Evolutionary conservation across 2,888 invertebrate species (phyloP).

Genomic region (Listrodromus nycthemerus): DNA sequence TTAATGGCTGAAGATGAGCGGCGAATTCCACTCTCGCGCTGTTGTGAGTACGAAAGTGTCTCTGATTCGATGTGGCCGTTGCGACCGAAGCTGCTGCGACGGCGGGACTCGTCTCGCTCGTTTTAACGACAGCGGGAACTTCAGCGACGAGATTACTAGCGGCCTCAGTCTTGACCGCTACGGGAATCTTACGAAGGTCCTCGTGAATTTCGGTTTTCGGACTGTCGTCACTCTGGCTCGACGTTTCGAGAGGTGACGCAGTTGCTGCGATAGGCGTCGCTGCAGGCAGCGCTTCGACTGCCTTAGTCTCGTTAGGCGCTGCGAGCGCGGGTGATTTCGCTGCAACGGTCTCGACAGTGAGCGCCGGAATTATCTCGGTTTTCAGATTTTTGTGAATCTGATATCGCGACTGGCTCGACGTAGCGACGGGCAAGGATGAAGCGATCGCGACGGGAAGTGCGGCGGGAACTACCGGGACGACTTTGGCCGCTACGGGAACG

Average conservation of each 20-base stretch:
- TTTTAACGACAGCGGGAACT: not conserved
- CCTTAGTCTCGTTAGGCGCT: slow-evolving; percentile 68
- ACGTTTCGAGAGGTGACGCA: slow-evolving; percentile 77
- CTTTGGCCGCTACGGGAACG: slow-evolving; percentile 35
- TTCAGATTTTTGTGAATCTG: slow-evolving; percentile 68
- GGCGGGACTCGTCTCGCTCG: slow-evolving; percentile 16
- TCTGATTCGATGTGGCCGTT: slow-evolving; percentile 81
- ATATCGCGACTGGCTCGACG: slow-evolving; percentile 78
- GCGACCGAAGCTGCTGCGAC: slow-evolving; percentile 71
- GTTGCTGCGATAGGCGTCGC: slow-evolving; percentile 37
- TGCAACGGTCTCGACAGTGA: not conserved
- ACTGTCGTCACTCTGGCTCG: slow-evolving; percentile 74
- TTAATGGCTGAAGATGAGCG: slow-evolving; percentile 2
- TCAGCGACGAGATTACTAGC: not conserved
- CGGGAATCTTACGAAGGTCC: slow-evolving; percentile 2
- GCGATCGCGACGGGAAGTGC: slow-evolving; percentile 75
- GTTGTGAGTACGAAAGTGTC: slow-evolving; percentile 68
- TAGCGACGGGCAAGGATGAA: slow-evolving; percentile 79
- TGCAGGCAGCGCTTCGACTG: slow-evolving; percentile 67
- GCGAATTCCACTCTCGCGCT: slow-evolving; percentile 8
- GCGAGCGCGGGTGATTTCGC: not conserved
- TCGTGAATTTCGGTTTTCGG: slow-evolving; percentile 37
- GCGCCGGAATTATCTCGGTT: slow-evolving; percentile 10
- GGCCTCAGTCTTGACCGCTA: not conserved
- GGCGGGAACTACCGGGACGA: slow-evolving; percentile 19